Evolutionary conservation across 2,888 invertebrate genomes (phyloP).

Genomic region (Cremastinae sp.): DNA sequence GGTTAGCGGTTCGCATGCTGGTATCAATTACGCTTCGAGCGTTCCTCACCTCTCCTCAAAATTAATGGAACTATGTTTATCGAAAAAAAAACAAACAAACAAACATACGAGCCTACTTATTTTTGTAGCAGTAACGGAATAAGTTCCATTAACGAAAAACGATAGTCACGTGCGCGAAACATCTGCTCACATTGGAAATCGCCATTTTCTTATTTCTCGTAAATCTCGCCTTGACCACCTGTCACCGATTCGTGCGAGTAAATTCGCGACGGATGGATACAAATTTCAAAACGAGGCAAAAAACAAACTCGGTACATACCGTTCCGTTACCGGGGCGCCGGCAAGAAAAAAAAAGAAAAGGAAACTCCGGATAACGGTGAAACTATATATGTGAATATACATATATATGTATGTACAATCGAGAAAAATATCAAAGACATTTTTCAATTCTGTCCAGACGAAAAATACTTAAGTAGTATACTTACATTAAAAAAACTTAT

Average conservation of each 20-base stretch:
- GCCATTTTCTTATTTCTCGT: slow-evolving; percentile 19
- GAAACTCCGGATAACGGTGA: background rate
- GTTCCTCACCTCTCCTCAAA: background rate
- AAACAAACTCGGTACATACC: too few species aligned
- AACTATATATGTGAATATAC: too few species aligned
- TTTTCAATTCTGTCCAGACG: too few species aligned
- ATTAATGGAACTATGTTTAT: background rate
- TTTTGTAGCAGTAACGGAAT: slow-evolving; percentile 45
- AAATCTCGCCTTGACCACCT: slow-evolving; percentile 18
- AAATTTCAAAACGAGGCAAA: background rate
- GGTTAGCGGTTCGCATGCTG: slow-evolving; percentile 29
- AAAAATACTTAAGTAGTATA: too few species aligned
- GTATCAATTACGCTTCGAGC: slow-evolving; percentile 20
- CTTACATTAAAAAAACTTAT: too few species aligned
- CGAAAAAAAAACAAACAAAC: background rate
- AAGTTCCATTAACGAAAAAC: background rate
- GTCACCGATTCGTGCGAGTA: slow-evolving; percentile 26
- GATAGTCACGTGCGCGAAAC: background rate
- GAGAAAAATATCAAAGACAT: too few species aligned
- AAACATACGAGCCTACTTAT: slow-evolving; percentile 10
- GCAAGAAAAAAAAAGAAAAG: too few species aligned
- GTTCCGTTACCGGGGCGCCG: too few species aligned
- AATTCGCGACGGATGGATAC: slow-evolving; percentile 3
- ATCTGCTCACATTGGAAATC: slow-evolving; percentile 28
- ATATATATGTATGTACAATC: too few species aligned